phyloP scores from a whole-genome alignment of 2,113 vertebrate species.

The Gambusia holbrooki region DNA sequence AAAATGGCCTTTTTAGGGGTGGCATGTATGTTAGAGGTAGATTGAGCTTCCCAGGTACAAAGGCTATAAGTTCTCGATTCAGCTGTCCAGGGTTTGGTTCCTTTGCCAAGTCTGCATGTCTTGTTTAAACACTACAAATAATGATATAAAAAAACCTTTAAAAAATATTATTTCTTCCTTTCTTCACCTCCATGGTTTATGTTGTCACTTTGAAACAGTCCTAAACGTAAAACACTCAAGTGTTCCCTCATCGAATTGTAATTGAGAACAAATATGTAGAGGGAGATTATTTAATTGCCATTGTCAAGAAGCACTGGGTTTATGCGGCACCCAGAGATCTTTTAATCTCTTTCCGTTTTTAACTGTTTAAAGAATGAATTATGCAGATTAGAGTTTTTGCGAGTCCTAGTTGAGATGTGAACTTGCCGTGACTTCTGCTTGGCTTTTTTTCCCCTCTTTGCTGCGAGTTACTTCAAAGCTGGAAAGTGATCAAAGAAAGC shows the following conservation, averaged over 20 bases:
- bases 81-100: too few relatives aligned
- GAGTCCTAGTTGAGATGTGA: constrained; percentile 80
- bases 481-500: constrained; percentile 85
- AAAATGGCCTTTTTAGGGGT: background rate
- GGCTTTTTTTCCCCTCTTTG: constrained; percentile 60
- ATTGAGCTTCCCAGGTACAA: too few relatives aligned
- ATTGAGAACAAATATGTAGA: constrained; percentile 75
- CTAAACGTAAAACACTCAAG: constrained; percentile 54
- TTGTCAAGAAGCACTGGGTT: constrained; percentile 65
- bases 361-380: constrained; percentile 78
- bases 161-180: background rate
- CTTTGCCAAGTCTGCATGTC: too few relatives aligned
- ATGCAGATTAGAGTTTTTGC: constrained; percentile 79
- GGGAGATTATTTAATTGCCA: constrained; percentile 70
- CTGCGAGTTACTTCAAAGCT: constrained; percentile 85
- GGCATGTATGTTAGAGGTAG: too few relatives aligned
- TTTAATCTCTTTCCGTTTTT: constrained; percentile 60
- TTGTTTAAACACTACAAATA: too few relatives aligned
- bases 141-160: background rate
- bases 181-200: constrained; percentile 19
- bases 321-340: constrained; percentile 65
- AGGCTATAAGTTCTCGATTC: too few relatives aligned
- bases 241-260: constrained; percentile 62
- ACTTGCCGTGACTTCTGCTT: constrained; percentile 79
- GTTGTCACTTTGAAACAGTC: constrained; percentile 46